phyloP scores from a whole-genome alignment of 2,797 vertebrate genomes.

The Apogon talboti region DNA sequence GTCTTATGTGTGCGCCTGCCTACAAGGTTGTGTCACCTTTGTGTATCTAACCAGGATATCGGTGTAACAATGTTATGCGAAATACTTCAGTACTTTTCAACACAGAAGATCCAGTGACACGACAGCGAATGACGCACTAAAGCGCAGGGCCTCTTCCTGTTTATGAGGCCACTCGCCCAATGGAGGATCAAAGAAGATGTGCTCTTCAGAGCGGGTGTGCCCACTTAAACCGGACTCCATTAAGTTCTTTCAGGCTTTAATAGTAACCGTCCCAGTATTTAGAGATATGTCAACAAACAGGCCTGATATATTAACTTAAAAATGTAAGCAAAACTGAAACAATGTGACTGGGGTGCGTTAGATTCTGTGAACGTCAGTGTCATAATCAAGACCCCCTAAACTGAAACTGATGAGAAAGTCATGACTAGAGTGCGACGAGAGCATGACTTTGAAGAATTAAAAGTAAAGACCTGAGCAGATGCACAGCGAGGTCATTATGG shows the following conservation, averaged over 20 bases:
- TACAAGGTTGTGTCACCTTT: constrained; percentile 50
- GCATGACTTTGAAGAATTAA: too few species aligned
- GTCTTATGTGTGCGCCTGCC: constrained; percentile 10
- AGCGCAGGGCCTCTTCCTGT: constrained; percentile 76
- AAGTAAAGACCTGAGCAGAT: too few species aligned
- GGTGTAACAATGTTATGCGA: constrained; percentile 70
- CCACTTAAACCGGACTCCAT: constrained; percentile 25
- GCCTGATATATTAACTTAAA: too few species aligned
- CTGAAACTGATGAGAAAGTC: too few species aligned
- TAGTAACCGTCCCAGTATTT: constrained; percentile 12
- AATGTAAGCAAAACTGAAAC: constrained; percentile 7
- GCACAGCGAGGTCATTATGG: too few species aligned
- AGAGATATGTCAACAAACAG: not conserved
- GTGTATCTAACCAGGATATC: constrained; percentile 70
- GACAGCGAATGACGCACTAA: constrained; percentile 74
- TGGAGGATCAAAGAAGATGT: constrained; percentile 66
- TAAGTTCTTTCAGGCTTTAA: too few species aligned
- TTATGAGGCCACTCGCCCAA: constrained; percentile 61
- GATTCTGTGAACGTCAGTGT: not conserved
- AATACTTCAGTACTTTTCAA: constrained; percentile 68
- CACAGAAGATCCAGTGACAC: constrained; percentile 72
- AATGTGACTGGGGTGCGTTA: not conserved
- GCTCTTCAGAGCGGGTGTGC: constrained; percentile 35
- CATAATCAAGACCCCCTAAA: too few species aligned
- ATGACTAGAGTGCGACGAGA: too few species aligned